These are phyloP conservation scores for Pyrocephalus nanus DNA, from an alignment of 2,797 vertebrate species.

Conservation along the genomic window DNA sequence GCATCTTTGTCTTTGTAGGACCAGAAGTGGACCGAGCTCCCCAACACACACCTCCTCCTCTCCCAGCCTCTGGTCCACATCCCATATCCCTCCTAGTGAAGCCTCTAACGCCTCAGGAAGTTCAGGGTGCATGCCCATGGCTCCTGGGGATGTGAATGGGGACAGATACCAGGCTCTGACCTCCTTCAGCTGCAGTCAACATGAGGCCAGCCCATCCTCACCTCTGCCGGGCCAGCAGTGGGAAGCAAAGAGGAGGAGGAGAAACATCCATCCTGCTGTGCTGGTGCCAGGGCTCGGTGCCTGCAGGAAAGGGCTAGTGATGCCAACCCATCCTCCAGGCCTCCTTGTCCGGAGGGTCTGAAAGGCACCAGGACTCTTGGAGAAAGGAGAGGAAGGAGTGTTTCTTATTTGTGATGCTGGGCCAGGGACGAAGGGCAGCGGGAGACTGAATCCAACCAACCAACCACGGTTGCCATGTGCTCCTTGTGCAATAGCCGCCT, in stretches of 20 bases:
- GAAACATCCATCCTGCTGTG: neutral
- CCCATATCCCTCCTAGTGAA: neutral
- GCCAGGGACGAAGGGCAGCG: neutral
- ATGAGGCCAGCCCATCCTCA: neutral
- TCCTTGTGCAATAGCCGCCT: neutral
- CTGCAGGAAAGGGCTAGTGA: neutral
- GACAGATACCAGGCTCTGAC: neutral
- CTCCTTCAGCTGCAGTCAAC: neutral
- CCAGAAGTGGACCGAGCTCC: neutral
- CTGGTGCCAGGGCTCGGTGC: rapidly evolving
- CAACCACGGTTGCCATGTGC: rapidly evolving
- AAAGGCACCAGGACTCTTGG: constrained; percentile 2
- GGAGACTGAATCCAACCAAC: neutral
- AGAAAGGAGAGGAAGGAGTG: constrained; percentile 18
- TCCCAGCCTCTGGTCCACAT: neutral
- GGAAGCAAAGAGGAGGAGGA: neutral
- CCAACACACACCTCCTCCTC: neutral
- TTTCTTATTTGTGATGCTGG: neutral
- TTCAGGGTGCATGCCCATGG: neutral
- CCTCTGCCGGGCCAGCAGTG: neutral
- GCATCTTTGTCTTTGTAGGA: neutral
- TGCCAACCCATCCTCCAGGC: neutral
- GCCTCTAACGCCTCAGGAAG: neutral
- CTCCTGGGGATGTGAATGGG: neutral
- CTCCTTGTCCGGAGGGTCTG: neutral